phyloP scores from a whole-genome alignment of 2,797 vertebrate genomes.

The Gymnocypris eckloni region DNA sequence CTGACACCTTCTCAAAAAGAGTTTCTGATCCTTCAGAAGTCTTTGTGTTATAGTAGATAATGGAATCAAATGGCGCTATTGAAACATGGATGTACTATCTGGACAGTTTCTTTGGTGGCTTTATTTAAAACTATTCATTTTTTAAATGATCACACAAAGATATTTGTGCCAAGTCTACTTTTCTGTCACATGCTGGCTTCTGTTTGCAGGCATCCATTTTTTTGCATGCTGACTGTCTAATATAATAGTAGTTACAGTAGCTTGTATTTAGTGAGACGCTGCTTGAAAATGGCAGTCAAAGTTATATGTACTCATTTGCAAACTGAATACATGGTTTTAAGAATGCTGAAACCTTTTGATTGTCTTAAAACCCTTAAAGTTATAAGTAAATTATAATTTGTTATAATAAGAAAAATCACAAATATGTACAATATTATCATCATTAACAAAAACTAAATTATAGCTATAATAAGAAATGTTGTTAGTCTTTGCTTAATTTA shows the following conservation, averaged over 20 bases:
- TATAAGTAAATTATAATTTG: too few relatives aligned
- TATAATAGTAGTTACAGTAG: not conserved
- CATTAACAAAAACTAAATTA: too few relatives aligned
- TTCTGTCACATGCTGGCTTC: not conserved
- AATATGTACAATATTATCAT: too few relatives aligned
- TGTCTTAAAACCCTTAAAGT: not conserved
- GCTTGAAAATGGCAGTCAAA: not conserved
- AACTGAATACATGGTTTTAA: not conserved
- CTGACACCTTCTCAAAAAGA: constrained; percentile 5
- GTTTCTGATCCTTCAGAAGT: constrained; percentile 30
- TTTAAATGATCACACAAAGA: constrained; percentile 12
- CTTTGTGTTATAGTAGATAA: constrained; percentile 27
- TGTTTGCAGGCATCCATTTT: not conserved
- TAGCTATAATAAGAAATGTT: too few relatives aligned
- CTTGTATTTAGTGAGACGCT: not conserved
- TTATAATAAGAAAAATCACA: too few relatives aligned
- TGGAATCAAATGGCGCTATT: constrained; percentile 10
- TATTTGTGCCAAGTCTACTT: not conserved
- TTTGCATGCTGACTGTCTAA: not conserved
- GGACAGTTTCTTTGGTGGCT: not conserved
- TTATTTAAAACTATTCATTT: not conserved
- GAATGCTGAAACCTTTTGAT: not conserved
- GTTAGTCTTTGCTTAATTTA: too few relatives aligned
- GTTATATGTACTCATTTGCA: not conserved
- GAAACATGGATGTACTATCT: not conserved